phyloP scores from a whole-genome alignment of 2,797 vertebrate species.

The Spinibarbus caldwelli region DNA sequence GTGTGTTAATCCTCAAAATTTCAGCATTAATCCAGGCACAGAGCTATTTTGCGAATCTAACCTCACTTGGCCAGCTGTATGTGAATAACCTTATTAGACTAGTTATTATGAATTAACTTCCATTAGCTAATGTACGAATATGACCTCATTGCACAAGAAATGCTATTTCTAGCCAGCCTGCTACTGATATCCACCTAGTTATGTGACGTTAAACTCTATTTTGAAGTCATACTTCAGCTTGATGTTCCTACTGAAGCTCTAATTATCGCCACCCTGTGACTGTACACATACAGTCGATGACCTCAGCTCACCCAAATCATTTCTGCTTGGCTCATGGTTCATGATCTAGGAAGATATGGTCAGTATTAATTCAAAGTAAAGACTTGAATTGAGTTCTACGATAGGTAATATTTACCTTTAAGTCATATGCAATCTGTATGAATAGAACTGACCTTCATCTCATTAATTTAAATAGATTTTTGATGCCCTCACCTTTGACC shows the following conservation, averaged over 20 bases:
- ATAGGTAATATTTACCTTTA: constrained; percentile 24
- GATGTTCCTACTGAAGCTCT: constrained; percentile 11
- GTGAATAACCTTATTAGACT: background rate
- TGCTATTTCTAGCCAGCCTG: background rate
- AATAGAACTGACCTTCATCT: constrained; percentile 24
- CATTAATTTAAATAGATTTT: constrained; percentile 41
- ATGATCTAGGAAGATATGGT: constrained; percentile 1
- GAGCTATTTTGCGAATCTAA: background rate
- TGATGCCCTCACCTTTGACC: constrained; percentile 28
- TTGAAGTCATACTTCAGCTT: constrained; percentile 17
- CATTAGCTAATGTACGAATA: constrained; percentile 3
- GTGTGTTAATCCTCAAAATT: constrained; percentile 18
- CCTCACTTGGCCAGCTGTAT: background rate
- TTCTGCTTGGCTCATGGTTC: background rate
- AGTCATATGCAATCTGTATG: constrained; percentile 20
- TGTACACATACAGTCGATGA: background rate
- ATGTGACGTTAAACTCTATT: background rate
- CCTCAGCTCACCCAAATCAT: constrained; percentile 8
- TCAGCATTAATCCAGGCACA: background rate
- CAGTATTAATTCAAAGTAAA: constrained; percentile 8
- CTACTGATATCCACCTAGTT: background rate
- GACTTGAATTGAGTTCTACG: background rate
- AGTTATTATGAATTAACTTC: constrained; percentile 4
- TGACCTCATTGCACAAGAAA: constrained; percentile 3
- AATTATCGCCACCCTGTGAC: constrained; percentile 5